phyloP scores from a whole-genome alignment of 2,797 vertebrate genomes.

The Anabacerthia variegaticeps region DNA sequence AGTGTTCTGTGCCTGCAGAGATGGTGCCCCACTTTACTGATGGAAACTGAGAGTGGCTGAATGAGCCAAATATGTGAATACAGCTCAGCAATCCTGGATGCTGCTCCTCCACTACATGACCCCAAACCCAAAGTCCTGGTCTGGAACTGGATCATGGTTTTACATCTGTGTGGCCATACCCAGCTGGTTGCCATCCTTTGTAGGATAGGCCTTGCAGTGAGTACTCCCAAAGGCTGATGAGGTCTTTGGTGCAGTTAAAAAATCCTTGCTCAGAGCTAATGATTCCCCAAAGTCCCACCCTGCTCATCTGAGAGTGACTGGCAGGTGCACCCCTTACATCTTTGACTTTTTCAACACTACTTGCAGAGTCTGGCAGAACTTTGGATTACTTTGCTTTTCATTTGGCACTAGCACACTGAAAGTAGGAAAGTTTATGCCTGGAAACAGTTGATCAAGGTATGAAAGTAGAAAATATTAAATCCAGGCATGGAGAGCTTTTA shows the following conservation, averaged over 20 bases:
- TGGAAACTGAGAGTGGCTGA: not conserved
- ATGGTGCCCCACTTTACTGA: not conserved
- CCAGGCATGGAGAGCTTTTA: slow-evolving; percentile 31
- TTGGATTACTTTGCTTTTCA: not conserved
- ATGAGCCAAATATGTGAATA: not conserved
- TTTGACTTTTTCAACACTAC: not conserved
- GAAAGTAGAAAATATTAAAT: slow-evolving; percentile 34
- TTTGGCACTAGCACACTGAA: not conserved
- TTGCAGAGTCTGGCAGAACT: not conserved
- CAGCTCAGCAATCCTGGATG: not conserved
- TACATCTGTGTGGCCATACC: not conserved
- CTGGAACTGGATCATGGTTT: not conserved
- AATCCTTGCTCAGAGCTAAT: not conserved
- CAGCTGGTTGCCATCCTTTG: not conserved
- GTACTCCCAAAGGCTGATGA: not conserved
- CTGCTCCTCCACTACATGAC: not conserved
- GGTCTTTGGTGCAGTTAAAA: not conserved
- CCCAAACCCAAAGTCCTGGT: not conserved
- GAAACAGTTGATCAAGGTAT: not conserved
- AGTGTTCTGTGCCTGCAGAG: not conserved
- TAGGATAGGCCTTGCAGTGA: not conserved
- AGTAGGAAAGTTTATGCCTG: slow-evolving; percentile 5
- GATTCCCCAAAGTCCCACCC: not conserved
- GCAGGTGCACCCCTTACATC: not conserved
- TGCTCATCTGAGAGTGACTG: not conserved